Conservation (phyloP, 2,888 invertebrate genomes). For the Heteropelma amictum region DNA sequence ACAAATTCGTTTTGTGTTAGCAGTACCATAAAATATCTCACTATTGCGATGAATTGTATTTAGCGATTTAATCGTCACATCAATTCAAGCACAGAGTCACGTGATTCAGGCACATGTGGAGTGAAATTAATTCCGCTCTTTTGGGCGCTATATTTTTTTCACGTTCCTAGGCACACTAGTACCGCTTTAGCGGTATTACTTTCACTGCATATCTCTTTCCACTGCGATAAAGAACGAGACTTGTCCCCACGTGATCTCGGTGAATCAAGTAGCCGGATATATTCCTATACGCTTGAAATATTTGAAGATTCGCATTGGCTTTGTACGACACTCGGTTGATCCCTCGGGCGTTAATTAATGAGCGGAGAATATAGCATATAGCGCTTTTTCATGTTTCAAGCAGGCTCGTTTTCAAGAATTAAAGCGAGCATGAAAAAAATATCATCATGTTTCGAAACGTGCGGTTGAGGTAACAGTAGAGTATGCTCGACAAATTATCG, state of each 20-base stretch:
- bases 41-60: too few species aligned
- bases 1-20: too few species aligned
- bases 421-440: conserved; percentile 52
- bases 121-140: too few species aligned
- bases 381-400: neutral
- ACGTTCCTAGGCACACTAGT: too few species aligned
- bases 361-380: neutral
- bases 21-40: too few species aligned
- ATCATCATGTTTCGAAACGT: conserved; percentile 24
- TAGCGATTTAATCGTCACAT: too few species aligned
- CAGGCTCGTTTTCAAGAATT: conserved; percentile 51
- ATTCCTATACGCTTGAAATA: conserved; percentile 64
- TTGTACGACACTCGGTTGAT: conserved; percentile 37
- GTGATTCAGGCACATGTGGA: too few species aligned
- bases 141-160: neutral
- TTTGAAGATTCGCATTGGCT: conserved; percentile 49
- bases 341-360: conserved; percentile 33
- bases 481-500: conserved; percentile 25
- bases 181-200: neutral
- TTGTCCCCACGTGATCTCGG: conserved; percentile 58
- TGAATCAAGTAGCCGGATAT: conserved; percentile 68
- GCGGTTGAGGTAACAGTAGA: neutral
- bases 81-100: too few species aligned
- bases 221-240: conserved; percentile 21
- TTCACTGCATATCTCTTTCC: neutral